Evolutionary conservation across 2,113 vertebrate genomes (phyloP).

Genomic region (Uria aalge): DNA sequence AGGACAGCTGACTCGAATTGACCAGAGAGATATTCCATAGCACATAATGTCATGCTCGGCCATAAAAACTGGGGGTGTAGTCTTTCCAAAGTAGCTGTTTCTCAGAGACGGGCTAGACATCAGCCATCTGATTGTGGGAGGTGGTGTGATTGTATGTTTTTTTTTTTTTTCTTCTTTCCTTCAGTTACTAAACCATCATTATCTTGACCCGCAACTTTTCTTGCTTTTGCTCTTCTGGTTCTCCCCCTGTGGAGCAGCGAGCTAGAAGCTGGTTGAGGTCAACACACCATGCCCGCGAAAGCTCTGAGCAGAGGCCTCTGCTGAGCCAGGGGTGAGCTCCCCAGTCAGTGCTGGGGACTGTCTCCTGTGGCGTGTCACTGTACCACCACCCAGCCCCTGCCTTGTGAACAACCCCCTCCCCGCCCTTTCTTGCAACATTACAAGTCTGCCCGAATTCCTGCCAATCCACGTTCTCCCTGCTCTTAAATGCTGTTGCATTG

Average conservation of each 20-base stretch:
- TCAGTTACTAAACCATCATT: not conserved
- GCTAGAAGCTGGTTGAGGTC: not conserved
- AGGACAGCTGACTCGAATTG: not conserved
- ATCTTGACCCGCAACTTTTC: not conserved
- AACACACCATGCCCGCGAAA: not conserved
- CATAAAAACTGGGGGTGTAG: not conserved
- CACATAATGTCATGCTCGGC: not conserved
- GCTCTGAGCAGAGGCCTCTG: not conserved
- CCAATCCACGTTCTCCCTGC: rapidly evolving
- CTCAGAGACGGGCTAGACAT: not conserved
- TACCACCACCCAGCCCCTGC: not conserved
- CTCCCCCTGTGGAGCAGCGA: rapidly evolving
- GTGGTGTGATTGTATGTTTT: not conserved
- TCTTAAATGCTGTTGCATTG: not conserved
- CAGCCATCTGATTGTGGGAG: not conserved
- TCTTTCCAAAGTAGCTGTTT: not conserved
- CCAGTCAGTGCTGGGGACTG: not conserved
- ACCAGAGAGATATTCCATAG: not conserved
- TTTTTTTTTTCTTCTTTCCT: not conserved
- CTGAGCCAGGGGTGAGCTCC: not conserved
- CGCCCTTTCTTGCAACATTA: not conserved
- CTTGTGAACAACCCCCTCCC: not conserved
- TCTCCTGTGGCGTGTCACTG: no score
- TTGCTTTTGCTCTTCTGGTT: not conserved
- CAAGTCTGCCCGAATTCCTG: not conserved